These are phyloP conservation scores for Henricia sp. DNA, from an alignment of 53 echinoderm and acorn worm species.

Conservation along the genomic window DNA sequence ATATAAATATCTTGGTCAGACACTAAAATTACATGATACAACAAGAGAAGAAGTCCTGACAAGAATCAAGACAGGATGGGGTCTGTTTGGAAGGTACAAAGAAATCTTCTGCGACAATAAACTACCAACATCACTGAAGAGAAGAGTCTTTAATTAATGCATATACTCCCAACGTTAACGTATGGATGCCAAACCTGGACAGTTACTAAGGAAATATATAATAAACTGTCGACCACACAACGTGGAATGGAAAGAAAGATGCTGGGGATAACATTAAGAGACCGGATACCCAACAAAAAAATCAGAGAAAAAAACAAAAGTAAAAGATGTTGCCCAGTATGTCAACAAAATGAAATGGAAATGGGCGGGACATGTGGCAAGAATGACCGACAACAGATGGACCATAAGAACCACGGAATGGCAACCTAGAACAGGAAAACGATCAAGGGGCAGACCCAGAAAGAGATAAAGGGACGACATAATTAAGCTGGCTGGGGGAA, in stretches of 20 bases:
- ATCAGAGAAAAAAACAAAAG: too few relatives aligned
- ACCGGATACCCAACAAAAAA: neutral
- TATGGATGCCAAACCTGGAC: conserved; percentile 7
- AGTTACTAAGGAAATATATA: neutral
- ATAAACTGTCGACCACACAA: neutral
- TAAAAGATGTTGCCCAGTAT: too few relatives aligned
- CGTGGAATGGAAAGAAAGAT: neutral
- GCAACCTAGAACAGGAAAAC: neutral
- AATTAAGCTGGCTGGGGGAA: too few relatives aligned
- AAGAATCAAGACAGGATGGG: neutral
- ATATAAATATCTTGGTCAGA: neutral
- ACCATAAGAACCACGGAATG: too few relatives aligned
- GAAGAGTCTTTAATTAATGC: too few relatives aligned
- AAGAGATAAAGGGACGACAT: neutral
- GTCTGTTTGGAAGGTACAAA: neutral
- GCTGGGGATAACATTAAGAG: neutral
- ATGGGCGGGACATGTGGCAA: too few relatives aligned
- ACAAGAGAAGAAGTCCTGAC: neutral
- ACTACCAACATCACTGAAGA: neutral
- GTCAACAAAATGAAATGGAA: too few relatives aligned
- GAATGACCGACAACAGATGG: too few relatives aligned
- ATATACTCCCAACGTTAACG: neutral
- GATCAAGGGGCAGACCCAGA: neutral
- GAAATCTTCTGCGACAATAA: neutral
- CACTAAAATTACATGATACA: neutral